A percentile compares a stretch with the other conserved stretches of the same genome.
Conservation (phyloP, 2,113 vertebrate species). For the Epinephelus fuscoguttatus region DNA sequence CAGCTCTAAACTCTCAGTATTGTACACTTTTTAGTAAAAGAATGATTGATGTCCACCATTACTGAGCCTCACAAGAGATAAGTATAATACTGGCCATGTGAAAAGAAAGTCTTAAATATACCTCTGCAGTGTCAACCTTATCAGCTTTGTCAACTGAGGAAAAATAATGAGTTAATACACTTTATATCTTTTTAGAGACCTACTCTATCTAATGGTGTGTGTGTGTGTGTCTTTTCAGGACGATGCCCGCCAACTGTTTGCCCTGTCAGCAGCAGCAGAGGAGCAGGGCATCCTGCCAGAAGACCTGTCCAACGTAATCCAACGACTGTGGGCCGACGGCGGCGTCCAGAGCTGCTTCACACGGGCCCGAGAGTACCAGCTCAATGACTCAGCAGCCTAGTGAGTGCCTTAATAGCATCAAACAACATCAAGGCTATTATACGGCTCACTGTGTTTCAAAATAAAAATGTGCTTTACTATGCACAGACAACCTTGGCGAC, state of each 20-base stretch:
- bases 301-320: slow-evolving; percentile 92
- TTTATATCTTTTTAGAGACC: background rate
- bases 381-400: slow-evolving; percentile 96
- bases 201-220: background rate
- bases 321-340: slow-evolving; percentile 93
- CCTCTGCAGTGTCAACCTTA: background rate
- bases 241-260: slow-evolving; percentile 94
- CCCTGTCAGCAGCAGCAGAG: slow-evolving; percentile 91
- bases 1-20: background rate
- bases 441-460: background rate
- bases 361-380: slow-evolving; percentile 90
- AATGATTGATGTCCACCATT: background rate
- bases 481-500: background rate
- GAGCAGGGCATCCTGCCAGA: slow-evolving; percentile 95
- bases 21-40: background rate
- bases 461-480: background rate
- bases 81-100: background rate
- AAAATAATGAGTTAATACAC: slow-evolving; percentile 20
- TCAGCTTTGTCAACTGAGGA: background rate
- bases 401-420: slow-evolving; percentile 84
- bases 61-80: background rate
- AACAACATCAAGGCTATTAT: background rate
- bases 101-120: background rate
- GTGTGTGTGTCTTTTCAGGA: slow-evolving; percentile 83
- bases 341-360: slow-evolving; percentile 97